Conservation (phyloP, 2,797 vertebrate species). For the Holocentrus rufus region DNA sequence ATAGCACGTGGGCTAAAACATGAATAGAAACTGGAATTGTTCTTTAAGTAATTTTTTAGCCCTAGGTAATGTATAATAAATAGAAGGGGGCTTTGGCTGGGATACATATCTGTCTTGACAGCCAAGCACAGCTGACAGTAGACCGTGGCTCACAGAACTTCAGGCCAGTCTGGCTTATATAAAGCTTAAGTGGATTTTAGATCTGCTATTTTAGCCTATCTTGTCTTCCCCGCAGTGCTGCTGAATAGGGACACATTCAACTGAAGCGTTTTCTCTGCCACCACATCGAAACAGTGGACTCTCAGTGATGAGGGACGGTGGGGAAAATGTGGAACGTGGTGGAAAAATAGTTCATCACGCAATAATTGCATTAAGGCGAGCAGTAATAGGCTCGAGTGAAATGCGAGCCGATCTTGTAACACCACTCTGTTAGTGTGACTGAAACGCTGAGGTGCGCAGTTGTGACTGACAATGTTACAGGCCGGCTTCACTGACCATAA, state of each 20-base stretch:
- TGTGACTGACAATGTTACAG: neutral
- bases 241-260: slow-evolving; percentile 35
- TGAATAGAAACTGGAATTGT: no score
- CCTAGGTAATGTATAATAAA: slow-evolving; percentile 19
- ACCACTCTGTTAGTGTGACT: neutral
- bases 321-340: neutral
- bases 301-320: slow-evolving; percentile 14
- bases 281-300: slow-evolving; percentile 33
- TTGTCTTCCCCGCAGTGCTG: slow-evolving; percentile 47
- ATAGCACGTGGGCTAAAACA: no score
- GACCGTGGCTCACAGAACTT: slow-evolving; percentile 50
- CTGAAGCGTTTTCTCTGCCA: slow-evolving; percentile 35
- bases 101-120: slow-evolving; percentile 56
- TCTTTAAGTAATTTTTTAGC: slow-evolving; percentile 2
- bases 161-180: slow-evolving; percentile 71
- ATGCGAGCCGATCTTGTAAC: neutral
- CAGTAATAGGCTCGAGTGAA: neutral
- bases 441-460: neutral
- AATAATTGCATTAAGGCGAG: neutral
- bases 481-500: neutral
- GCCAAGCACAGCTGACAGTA: slow-evolving; percentile 64
- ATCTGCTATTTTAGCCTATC: slow-evolving; percentile 73
- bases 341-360: neutral
- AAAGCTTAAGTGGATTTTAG: slow-evolving; percentile 78
- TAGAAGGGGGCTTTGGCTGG: slow-evolving; percentile 20